Evolutionary conservation across 2,113 vertebrate genomes (phyloP), one percentile per base, ranked within the genome.

Genomic region (Paralichthys olivaceus): DNA sequence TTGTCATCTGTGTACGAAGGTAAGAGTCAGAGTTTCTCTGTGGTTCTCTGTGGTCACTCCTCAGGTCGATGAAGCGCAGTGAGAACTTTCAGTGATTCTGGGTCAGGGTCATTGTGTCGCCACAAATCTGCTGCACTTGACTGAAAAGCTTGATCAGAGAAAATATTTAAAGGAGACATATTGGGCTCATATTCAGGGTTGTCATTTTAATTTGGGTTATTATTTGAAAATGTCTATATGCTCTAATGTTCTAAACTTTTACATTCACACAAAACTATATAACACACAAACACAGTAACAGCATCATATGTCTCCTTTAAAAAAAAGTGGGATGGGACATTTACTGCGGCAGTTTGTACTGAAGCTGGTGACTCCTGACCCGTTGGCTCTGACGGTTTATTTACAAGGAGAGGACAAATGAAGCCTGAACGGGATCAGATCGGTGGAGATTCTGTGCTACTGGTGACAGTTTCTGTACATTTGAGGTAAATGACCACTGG

Each of bases 401-500:
- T 75, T 75, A 83, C 61, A 77, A 22, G 43, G 19, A 71, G 15
- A 43, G 29, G 43, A 47, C 7, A 17, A 19, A 51, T 12, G 11
- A 13, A 11, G 19, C 22, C 20, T 12, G 20, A 22, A 22, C n/a
- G n/a, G 9, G n/a, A 4, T 49, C 49, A 19, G 55, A 65, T 65
- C 71, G 61, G 75, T 56, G 64, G 61, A 15, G 22, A 55, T 45
- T 17, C 43, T 45, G 43, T 3, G n/a, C 57, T 13, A 49, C 19
- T 7, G 11, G 19, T 49, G 47, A 49, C 47, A 53, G 49, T 22
- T 53, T n/a, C 49, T 53, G 20, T 22, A 53, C 49, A 53, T n/a
- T 14, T 88, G 90, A 90, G 84, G 90, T 91, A 87, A 89, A 63
- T 45, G 58, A 60, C 62, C 53, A 70, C 64, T 58, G 75, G 80